Evolutionary conservation across 2,888 invertebrate genomes (phyloP), one percentile per base, ranked within the genome.

Genomic region (Pasiphila rectangulata): DNA sequence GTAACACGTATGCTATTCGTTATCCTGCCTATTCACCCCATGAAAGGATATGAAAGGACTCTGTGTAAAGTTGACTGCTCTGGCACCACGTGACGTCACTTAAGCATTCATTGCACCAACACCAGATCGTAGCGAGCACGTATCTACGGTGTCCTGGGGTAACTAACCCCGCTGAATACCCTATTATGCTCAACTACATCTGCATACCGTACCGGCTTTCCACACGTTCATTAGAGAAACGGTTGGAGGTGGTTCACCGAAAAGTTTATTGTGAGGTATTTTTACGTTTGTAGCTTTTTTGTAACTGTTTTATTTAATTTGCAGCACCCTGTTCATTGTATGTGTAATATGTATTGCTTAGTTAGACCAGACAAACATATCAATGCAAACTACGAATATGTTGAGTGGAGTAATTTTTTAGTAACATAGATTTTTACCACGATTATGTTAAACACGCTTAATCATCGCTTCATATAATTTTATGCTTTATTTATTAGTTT

Each of bases 1-100:
- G 83, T 84, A 79, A 83, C 78, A 77, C 74, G 72, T 70, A 69
- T 69, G 75, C 65, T 80, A 45, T 85, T 83, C 79, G 70, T 76
- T 71, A 73, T 69, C 77, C 78, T 71, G 69, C 72, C 77, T 75
- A 75, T 71, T 75, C 73, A 69, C 63, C 27, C 62, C 59, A 69
- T 78, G 80, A 77, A 81, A 77, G 69, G 69, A 62, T 64, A 44
- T 41, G 40, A 45, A 44, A 49, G 39, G 40, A 37, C 36, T 29
- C 29, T 19, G 32, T 43, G 40, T 24, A 50, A 41, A 45, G 41
- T 45, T 50, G 34, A 45, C 32, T 42, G 41, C 45, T 42, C 40
- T 40, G 25, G 19, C 37, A 69, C 63, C 71, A 69, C 65, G 67
- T 71, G 72, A 69, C 67, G 70, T 68, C 76, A 79, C 79, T 81